Evolutionary conservation across 2,113 vertebrate genomes (phyloP).

Genomic region (Alectura lathami): DNA sequence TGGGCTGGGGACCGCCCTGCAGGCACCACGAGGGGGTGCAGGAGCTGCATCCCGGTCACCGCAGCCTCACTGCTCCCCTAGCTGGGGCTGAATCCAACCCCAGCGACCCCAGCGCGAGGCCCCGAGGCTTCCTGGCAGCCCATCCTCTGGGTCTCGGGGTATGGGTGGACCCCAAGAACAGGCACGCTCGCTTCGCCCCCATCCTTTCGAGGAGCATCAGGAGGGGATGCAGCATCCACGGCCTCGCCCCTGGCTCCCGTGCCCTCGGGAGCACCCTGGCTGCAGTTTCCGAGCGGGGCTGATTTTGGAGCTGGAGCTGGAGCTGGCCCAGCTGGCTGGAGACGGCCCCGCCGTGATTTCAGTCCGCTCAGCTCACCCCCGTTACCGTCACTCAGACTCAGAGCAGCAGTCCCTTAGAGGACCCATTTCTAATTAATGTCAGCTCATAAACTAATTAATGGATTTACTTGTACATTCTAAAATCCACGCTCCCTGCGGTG

Average conservation of each 20-base stretch:
- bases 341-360: background rate
- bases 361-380: background rate
- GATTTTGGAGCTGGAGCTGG: background rate
- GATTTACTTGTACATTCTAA: background rate
- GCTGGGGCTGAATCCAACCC: background rate
- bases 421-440: background rate
- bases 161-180: background rate
- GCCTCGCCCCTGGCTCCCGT: fast-evolving
- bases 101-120: background rate
- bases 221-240: background rate
- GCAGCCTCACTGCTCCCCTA: background rate
- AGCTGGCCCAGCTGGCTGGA: background rate
- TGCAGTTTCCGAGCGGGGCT: fast-evolving
- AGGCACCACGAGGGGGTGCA: background rate
- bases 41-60: background rate
- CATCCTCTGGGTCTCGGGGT: too few relatives aligned
- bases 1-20: background rate
- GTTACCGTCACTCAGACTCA: background rate
- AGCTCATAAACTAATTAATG: background rate
- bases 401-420: background rate
- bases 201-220: fast-evolving
- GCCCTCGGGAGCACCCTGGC: background rate
- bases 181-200: too few relatives aligned
- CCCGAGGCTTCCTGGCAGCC: background rate
- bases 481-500: background rate